Evolutionary conservation across 2,113 vertebrate genomes (phyloP).

Genomic region (Uropsilus gracilis): DNA sequence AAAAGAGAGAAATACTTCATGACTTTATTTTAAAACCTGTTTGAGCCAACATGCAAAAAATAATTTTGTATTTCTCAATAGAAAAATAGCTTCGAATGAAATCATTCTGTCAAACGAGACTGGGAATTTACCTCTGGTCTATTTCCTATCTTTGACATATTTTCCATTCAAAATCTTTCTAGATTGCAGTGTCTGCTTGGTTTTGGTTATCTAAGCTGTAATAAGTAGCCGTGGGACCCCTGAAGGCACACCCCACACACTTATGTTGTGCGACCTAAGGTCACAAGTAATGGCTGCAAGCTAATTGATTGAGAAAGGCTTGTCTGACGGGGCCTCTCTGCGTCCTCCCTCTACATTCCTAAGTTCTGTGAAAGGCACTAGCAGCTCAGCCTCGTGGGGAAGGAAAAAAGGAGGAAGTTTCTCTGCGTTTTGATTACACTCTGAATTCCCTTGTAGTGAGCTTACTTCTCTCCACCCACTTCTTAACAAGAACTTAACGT

Average conservation of each 20-base stretch:
- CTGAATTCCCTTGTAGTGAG: slow-evolving; percentile 91
- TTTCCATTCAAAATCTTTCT: slow-evolving; percentile 51
- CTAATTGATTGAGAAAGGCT: slow-evolving; percentile 96
- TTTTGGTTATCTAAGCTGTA: slow-evolving; percentile 85
- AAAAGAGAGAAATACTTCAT: background rate
- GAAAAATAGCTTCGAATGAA: background rate
- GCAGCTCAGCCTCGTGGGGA: slow-evolving; percentile 87
- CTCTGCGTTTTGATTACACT: slow-evolving; percentile 92
- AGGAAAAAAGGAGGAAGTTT: slow-evolving; percentile 90
- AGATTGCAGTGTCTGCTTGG: slow-evolving; percentile 36
- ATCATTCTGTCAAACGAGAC: background rate
- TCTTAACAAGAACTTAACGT: slow-evolving; percentile 87
- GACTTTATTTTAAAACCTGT: background rate
- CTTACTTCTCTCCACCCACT: slow-evolving; percentile 92
- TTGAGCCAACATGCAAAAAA: background rate
- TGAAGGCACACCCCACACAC: slow-evolving; percentile 90
- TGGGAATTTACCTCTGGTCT: background rate
- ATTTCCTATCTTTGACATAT: slow-evolving; percentile 8
- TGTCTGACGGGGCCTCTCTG: slow-evolving; percentile 92
- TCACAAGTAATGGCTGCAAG: slow-evolving; percentile 94
- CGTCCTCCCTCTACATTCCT: slow-evolving; percentile 96
- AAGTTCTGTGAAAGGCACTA: slow-evolving; percentile 89
- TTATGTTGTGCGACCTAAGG: slow-evolving; percentile 92
- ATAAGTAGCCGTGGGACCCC: slow-evolving; percentile 85
- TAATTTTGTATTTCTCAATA: background rate